Evolutionary conservation across 2,113 vertebrate species (phyloP).

Genomic region (Columbina picui): DNA sequence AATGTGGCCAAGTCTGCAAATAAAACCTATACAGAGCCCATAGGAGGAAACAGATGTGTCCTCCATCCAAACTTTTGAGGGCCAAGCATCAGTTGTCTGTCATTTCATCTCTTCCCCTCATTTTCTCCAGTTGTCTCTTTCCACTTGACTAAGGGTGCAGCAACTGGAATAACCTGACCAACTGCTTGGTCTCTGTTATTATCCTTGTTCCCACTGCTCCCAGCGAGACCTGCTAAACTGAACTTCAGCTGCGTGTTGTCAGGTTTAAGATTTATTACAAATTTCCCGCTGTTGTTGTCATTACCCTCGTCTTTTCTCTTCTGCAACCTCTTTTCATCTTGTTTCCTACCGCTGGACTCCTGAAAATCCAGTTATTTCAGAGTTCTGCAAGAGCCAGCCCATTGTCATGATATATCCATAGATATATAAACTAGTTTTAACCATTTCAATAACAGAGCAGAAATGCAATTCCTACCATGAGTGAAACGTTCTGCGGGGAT

Average conservation of each 20-base stretch:
- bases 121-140: background rate
- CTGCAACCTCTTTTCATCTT: background rate
- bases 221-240: background rate
- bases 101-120: background rate
- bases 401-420: fast-evolving
- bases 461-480: background rate
- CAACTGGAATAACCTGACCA: background rate
- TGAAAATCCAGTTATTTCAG: background rate
- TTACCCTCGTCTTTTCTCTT: background rate
- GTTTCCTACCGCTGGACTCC: background rate
- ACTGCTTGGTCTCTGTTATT: background rate
- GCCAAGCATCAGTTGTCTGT: background rate
- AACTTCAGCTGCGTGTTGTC: background rate
- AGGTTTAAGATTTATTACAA: background rate
- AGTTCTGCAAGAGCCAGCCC: background rate
- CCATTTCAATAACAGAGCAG: background rate
- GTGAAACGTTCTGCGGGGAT: background rate
- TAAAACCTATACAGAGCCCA: background rate
- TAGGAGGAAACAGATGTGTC: background rate
- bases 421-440: fast-evolving
- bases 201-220: background rate
- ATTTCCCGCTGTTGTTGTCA: background rate
- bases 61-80: background rate
- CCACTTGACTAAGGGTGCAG: background rate
- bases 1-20: background rate